Conservation (phyloP, 2,888 invertebrate species). For the Andrena fulva region DNA sequence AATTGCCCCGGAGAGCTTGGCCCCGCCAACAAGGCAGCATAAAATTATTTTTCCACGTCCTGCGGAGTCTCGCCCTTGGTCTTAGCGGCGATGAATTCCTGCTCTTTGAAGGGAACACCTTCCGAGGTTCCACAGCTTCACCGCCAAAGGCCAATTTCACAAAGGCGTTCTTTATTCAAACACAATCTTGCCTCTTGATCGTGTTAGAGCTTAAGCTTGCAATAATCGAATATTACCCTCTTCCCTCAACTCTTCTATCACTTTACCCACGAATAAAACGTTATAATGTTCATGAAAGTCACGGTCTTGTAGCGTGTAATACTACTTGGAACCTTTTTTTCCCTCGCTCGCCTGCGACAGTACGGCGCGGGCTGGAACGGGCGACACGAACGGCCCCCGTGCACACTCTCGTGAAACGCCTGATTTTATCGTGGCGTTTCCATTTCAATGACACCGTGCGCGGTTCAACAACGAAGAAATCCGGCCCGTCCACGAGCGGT, state of each 20-base stretch:
- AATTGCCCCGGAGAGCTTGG: slow-evolving; percentile 3
- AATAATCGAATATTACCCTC: too few relatives aligned
- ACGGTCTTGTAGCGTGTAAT: too few relatives aligned
- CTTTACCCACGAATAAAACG: too few relatives aligned
- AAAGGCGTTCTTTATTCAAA: too few relatives aligned
- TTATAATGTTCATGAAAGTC: too few relatives aligned
- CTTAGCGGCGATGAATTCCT: neutral
- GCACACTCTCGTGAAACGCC: slow-evolving; percentile 18
- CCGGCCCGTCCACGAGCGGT: neutral
- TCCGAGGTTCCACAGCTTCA: too few relatives aligned
- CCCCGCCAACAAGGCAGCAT: slow-evolving; percentile 1
- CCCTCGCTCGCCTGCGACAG: neutral
- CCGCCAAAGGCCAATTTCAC: too few relatives aligned
- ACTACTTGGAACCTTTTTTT: neutral
- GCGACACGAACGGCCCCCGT: neutral
- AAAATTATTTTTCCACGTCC: slow-evolving; percentile 36
- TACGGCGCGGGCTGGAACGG: neutral
- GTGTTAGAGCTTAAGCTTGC: too few relatives aligned
- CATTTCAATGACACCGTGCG: slow-evolving; percentile 29
- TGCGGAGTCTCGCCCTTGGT: neutral
- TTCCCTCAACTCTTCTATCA: too few relatives aligned
- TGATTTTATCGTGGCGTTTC: slow-evolving; percentile 43
- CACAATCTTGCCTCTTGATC: too few relatives aligned
- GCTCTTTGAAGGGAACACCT: neutral
- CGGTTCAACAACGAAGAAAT: slow-evolving; percentile 39